A percentile compares a stretch with the other conserved stretches of the same genome.
These are phyloP conservation scores for Phrynocephalus guinanensis DNA, from an alignment of 2,797 vertebrate species.

Conservation along the genomic window DNA sequence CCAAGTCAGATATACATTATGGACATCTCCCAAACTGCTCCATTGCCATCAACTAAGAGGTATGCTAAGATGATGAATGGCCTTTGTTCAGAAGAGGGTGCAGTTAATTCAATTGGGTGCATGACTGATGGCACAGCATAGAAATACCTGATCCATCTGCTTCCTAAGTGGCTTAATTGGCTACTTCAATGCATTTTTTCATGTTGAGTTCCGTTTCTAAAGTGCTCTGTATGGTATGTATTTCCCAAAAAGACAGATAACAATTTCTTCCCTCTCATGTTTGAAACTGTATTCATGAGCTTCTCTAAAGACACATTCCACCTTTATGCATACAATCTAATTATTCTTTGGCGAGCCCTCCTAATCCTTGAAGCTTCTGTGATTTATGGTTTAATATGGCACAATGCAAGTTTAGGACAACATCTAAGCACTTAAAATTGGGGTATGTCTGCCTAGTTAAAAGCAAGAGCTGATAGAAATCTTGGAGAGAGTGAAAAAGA, in stretches of 20 bases:
- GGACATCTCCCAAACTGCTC: background rate
- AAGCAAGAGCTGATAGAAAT: constrained; percentile 50
- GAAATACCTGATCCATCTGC: background rate
- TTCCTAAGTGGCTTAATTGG: background rate
- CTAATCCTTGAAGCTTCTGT: constrained; percentile 29
- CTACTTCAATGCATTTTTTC: background rate
- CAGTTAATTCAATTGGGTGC: background rate
- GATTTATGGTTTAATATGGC: constrained; percentile 51
- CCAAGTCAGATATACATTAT: background rate
- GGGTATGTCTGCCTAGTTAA: constrained; percentile 49
- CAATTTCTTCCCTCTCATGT: constrained; percentile 15
- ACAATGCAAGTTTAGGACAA: constrained; percentile 46
- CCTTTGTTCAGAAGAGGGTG: background rate
- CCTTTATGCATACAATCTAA: constrained; percentile 32
- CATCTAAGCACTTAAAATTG: constrained; percentile 56
- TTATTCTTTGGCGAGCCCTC: constrained; percentile 36
- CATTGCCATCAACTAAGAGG: background rate
- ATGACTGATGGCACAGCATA: background rate
- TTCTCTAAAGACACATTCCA: constrained; percentile 29
- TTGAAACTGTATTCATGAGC: background rate
- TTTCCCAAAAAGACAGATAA: constrained; percentile 14
- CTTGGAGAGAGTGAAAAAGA: constrained; percentile 49
- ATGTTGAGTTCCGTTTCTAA: background rate
- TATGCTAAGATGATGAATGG: background rate
- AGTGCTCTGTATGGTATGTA: constrained; percentile 1